These are phyloP conservation scores for Arizona elegans DNA, from an alignment of 2,113 vertebrate species.

Conservation along the genomic window DNA sequence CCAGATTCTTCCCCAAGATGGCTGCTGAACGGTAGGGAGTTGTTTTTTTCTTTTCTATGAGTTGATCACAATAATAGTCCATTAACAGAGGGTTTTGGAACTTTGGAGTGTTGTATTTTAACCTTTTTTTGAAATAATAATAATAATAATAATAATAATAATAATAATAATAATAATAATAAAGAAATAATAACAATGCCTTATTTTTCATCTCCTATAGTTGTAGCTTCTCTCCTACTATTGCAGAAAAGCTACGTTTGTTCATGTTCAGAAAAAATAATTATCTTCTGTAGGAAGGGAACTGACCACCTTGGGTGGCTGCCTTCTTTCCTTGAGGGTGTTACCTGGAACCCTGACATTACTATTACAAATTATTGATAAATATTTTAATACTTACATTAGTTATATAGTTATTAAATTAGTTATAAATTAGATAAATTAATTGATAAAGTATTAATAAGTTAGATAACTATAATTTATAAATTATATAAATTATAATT, in stretches of 20 bases:
- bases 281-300: constrained; percentile 17
- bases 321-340: not conserved
- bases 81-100: not conserved
- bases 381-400: not conserved
- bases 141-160: not conserved
- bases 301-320: not conserved
- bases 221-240: not conserved
- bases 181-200: not conserved
- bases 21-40: not conserved
- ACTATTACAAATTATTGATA: not conserved
- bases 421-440: not conserved
- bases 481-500: not conserved
- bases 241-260: not conserved
- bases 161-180: not conserved
- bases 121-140: not conserved
- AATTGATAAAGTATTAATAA: not conserved
- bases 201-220: not conserved
- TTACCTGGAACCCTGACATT: too few relatives aligned
- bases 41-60: not conserved
- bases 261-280: constrained; percentile 11
- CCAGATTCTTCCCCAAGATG: not conserved
- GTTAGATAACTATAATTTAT: not conserved
- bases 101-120: not conserved
- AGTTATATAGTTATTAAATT: not conserved
- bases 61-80: not conserved